These are phyloP conservation scores for Pionites leucogaster DNA, from an alignment of 2,113 vertebrate species.

Conservation along the genomic window DNA sequence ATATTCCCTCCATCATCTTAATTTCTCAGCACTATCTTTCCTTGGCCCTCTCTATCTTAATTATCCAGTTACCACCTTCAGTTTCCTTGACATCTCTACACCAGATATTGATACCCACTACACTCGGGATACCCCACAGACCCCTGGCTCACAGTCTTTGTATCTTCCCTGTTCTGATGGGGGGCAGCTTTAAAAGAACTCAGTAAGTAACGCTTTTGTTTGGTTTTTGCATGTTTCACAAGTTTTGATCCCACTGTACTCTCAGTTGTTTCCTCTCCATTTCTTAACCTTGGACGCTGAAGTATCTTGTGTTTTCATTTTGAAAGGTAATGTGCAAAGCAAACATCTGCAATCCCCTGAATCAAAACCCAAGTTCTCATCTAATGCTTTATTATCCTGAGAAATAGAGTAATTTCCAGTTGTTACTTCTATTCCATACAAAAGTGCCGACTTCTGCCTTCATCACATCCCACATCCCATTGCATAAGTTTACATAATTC, in stretches of 20 bases:
- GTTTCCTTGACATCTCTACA: neutral
- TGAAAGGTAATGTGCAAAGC: neutral
- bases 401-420: neutral
- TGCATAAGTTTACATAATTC: neutral
- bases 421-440: neutral
- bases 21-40: neutral
- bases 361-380: neutral
- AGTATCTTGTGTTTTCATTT: neutral
- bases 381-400: neutral
- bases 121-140: neutral
- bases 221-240: neutral
- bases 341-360: neutral
- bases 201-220: neutral
- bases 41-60: neutral
- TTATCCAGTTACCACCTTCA: neutral
- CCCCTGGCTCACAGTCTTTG: neutral
- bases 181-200: neutral
- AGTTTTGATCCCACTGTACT: neutral
- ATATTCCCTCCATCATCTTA: neutral
- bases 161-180: neutral
- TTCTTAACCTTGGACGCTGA: neutral
- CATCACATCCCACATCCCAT: neutral
- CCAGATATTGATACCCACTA: neutral
- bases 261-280: neutral
- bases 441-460: neutral